These are phyloP conservation scores for Tribolium castaneum DNA, from an alignment of 1,140 invertebrate genomes.

Conservation along the genomic window DNA sequence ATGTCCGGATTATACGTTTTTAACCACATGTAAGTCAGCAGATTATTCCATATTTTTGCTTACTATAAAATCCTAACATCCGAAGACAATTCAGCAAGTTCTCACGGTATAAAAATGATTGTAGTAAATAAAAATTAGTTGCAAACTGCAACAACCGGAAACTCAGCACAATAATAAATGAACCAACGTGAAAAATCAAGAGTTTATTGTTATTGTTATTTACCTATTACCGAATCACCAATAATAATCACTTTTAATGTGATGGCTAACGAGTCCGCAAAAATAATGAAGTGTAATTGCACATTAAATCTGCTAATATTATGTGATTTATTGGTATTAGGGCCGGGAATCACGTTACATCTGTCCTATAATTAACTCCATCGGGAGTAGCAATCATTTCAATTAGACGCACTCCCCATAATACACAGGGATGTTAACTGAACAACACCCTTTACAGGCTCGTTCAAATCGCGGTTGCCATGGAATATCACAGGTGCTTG, in stretches of 20 bases:
- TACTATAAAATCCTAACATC: slow-evolving; percentile 28
- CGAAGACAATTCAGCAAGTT: slow-evolving; percentile 35
- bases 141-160: slow-evolving; percentile 10
- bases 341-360: slow-evolving; percentile 55
- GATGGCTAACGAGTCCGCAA: neutral
- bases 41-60: slow-evolving; percentile 31
- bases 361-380: slow-evolving; percentile 62
- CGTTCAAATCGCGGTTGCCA: slow-evolving; percentile 30
- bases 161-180: neutral
- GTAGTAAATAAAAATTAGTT: slow-evolving; percentile 11
- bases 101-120: slow-evolving; percentile 30
- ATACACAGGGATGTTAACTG: slow-evolving; percentile 35
- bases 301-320: slow-evolving; percentile 54
- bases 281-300: slow-evolving; percentile 55
- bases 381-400: slow-evolving; percentile 60
- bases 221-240: no score
- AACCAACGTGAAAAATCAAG: neutral
- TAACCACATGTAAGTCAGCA: slow-evolving; percentile 25
- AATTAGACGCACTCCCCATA: slow-evolving; percentile 52
- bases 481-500: slow-evolving; percentile 36
- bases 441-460: slow-evolving; percentile 24
- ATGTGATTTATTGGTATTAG: slow-evolving; percentile 57
- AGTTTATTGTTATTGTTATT: neutral
- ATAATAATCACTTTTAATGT: neutral
- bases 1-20: neutral